Base-by-base conservation (phyloP, 2,797 vertebrate species). In the Enteromius unitaeniatus region DNA sequence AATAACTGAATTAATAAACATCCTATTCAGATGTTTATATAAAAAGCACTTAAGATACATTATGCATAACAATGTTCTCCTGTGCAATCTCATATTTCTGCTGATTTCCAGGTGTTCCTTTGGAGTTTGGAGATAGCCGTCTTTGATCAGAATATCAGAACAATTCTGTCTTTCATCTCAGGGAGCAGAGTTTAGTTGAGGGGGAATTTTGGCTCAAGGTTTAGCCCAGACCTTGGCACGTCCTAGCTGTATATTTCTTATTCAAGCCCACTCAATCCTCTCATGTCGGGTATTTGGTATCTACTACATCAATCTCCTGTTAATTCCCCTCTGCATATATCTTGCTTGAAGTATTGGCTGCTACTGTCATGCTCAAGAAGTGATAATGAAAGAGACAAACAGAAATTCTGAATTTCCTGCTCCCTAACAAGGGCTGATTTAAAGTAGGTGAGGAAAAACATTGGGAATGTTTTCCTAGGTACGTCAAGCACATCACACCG, bases 101-200 rank as follows among this genome's bases (percentile, higher is more conserved):
- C 91, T 91, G 88, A 88, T 92, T 91, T 93, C 90, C 92, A 95
- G 94, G 92, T 94, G 93, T 93, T 92, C 86, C 91, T 92, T 92
- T 91, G 90, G 90, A 88, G 89, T 88, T 64, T 47, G 55, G 86
- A 84, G 91, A 89, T 89, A 94, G 86, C 65, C 77, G 9, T 88
- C 93, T 94, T 95, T 95, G 92, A 95, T 94, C 91, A 91, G 88
- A 88, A 92, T 92, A 93, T 94, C 90, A 93, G 89, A 94, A 93
- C 92, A 93, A 91, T 92, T 92, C 89, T 76, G 86, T 88, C 92
- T 94, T 94, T 95, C 92, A 94, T 94, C 92, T 90, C 81, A 68
- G 87, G 84, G 82, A 92, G 91, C 89, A 85, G 83, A 89, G 91
- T 93, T 93, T 85, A 85, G 87, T 89, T 93, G 92, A 88, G 91